phyloP scores from a whole-genome alignment of 2,113 vertebrate genomes.

The Monopterus albus region DNA sequence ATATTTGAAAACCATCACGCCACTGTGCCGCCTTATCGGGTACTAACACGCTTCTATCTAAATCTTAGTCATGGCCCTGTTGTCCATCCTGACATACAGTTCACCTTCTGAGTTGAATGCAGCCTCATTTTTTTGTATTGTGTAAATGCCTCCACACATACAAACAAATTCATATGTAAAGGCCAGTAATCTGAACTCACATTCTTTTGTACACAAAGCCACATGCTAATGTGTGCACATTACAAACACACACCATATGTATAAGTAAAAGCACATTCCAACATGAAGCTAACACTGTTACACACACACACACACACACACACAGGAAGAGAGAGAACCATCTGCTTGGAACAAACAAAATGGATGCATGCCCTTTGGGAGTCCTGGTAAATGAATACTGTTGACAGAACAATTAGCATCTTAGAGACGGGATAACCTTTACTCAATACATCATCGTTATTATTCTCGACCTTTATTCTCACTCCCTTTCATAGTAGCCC shows the following conservation, averaged over 20 bases:
- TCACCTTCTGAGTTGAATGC: neutral
- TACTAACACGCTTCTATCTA: too few species aligned
- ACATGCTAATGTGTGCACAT: conserved; percentile 32
- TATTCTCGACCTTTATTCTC: conserved; percentile 81
- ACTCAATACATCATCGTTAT: conserved; percentile 86
- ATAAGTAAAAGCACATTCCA: conserved; percentile 39
- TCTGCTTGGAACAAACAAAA: conserved; percentile 80
- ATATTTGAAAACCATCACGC: too few species aligned
- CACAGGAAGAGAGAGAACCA: conserved; percentile 44
- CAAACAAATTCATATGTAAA: conserved; percentile 33
- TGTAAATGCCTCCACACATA: conserved; percentile 15
- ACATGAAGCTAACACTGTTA: neutral
- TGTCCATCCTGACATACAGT: neutral
- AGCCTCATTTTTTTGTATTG: neutral
- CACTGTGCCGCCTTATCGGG: too few species aligned
- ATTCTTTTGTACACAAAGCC: conserved; percentile 18
- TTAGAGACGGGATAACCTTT: conserved; percentile 90
- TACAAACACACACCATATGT: conserved; percentile 37
- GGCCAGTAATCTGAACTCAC: neutral
- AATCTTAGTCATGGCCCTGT: neutral
- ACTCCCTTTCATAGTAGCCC: conserved; percentile 62
- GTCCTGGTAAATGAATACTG: conserved; percentile 85
- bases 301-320: conserved; percentile 13
- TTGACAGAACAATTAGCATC: conserved; percentile 92
- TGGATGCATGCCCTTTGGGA: conserved; percentile 85